phyloP scores from a whole-genome alignment of 2,797 vertebrate genomes.

The Oreortyx pictus region DNA sequence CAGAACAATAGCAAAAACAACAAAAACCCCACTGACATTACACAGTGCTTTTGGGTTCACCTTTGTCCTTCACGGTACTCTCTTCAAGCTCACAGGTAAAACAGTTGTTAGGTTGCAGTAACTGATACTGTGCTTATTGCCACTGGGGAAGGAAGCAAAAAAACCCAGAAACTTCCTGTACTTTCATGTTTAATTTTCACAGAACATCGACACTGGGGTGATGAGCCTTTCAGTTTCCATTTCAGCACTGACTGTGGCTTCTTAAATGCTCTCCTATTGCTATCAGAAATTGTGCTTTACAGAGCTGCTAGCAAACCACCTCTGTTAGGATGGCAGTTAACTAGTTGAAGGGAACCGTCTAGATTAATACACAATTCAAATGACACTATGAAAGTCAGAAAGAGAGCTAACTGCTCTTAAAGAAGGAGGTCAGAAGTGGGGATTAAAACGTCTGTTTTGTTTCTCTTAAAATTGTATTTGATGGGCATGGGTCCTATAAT shows the following conservation, averaged over 20 bases:
- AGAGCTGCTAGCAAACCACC: background rate
- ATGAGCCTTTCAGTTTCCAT: background rate
- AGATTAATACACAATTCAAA: background rate
- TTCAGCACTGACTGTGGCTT: background rate
- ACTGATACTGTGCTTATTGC: background rate
- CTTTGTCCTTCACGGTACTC: background rate
- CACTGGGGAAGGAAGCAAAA: background rate
- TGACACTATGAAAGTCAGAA: background rate
- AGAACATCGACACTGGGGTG: background rate
- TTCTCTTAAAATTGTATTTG: background rate
- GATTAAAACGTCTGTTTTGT: background rate
- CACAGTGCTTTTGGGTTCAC: background rate
- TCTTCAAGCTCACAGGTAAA: background rate
- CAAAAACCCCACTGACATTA: background rate
- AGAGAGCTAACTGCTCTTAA: background rate
- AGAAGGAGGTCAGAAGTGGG: background rate
- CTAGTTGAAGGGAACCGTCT: background rate
- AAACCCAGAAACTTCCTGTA: background rate
- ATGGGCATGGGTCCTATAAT: background rate
- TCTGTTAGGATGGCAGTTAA: background rate
- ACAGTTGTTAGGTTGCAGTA: background rate
- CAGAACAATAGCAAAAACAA: background rate
- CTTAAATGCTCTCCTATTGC: background rate
- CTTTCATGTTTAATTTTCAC: background rate
- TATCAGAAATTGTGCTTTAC: background rate